These are phyloP conservation scores for Caenorhabditis sp. DNA, from an alignment of 2,888 invertebrate species.

Conservation along the genomic window DNA sequence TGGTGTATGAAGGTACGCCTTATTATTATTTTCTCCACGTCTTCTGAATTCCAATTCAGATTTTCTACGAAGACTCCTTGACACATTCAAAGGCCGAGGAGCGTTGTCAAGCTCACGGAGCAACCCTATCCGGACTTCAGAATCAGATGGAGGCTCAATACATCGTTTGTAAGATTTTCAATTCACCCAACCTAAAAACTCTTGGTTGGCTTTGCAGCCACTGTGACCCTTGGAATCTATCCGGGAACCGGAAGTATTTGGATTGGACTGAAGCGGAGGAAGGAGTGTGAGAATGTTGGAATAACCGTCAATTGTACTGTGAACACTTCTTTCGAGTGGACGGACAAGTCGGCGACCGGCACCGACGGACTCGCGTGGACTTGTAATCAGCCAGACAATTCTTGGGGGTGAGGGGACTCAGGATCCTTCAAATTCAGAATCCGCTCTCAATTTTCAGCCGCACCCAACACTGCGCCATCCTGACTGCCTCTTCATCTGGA, in stretches of 20 bases:
- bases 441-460: slow-evolving; percentile 1
- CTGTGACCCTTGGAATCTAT: not conserved
- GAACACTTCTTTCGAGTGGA: slow-evolving; percentile 12
- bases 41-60: no score
- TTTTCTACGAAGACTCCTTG: slow-evolving; percentile 1
- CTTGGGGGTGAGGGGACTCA: not conserved
- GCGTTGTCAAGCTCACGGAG: not conserved
- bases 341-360: slow-evolving; percentile 10
- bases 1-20: slow-evolving; percentile 46
- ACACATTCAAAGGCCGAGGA: not conserved
- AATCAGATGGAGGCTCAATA: slow-evolving; percentile 14
- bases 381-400: slow-evolving; percentile 18
- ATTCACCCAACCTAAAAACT: no score
- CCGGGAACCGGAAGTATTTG: slow-evolving; percentile 3
- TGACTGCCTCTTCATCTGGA: not conserved
- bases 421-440: not conserved
- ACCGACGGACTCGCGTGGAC: slow-evolving; percentile 8
- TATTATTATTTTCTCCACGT: no score
- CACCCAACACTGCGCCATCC: not conserved
- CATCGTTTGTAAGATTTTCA: not conserved
- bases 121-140: slow-evolving; percentile 28
- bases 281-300: not conserved
- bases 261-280: not conserved
- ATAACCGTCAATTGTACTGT: not conserved
- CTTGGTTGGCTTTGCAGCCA: not conserved